Evolutionary conservation across 2,888 invertebrate genomes (phyloP).

Genomic region (Cephus runcator): DNA sequence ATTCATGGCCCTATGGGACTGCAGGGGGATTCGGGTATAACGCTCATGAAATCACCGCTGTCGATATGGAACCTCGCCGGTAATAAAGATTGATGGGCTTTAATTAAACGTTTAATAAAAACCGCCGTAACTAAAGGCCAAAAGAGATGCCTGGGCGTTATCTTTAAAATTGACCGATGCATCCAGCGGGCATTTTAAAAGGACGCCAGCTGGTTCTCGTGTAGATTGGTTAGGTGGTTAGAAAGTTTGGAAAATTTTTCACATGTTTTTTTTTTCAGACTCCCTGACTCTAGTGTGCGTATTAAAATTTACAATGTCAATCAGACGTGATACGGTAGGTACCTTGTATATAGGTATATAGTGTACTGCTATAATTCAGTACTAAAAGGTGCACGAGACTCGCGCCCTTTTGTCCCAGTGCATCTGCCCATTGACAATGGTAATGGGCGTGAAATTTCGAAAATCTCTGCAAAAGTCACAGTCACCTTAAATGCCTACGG

Average conservation of each 20-base stretch:
- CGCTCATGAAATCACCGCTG: slow-evolving; percentile 54
- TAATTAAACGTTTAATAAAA: slow-evolving; percentile 56
- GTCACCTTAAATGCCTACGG: slow-evolving; percentile 21
- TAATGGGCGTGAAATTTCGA: slow-evolving; percentile 64
- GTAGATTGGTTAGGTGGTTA: neutral
- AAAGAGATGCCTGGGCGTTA: neutral
- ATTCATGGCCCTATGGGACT: slow-evolving; percentile 49
- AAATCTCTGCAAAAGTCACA: slow-evolving; percentile 44
- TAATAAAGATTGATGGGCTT: slow-evolving; percentile 63
- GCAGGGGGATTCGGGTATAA: slow-evolving; percentile 32
- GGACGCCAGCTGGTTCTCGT: neutral
- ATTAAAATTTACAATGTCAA: neutral
- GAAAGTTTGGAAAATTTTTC: neutral
- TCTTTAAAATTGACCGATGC: neutral
- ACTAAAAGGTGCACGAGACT: slow-evolving; percentile 39
- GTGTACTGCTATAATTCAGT: neutral
- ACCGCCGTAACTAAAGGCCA: slow-evolving; percentile 9
- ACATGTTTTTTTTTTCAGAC: neutral
- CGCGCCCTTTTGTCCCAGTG: slow-evolving; percentile 42
- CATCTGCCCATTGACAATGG: slow-evolving; percentile 59
- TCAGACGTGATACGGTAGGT: neutral
- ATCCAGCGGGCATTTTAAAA: neutral
- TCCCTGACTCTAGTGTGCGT: neutral
- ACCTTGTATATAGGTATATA: neutral
- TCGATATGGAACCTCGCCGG: slow-evolving; percentile 56